These are phyloP conservation scores for Ondatra zibethicus DNA, from an alignment of 2,113 vertebrate species.

Conservation along the genomic window DNA sequence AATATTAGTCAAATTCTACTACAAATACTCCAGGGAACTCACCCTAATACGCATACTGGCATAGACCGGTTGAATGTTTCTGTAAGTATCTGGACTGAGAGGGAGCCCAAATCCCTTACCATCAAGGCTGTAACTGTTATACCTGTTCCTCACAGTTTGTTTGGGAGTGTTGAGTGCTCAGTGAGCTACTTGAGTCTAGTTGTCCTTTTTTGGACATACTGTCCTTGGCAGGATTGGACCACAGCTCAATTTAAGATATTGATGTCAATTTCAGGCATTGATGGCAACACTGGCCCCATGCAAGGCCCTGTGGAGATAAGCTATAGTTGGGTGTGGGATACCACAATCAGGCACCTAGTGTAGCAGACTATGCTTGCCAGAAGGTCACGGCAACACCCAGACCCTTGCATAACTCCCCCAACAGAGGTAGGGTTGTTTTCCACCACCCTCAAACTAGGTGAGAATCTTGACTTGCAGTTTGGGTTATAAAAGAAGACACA, in stretches of 20 bases:
- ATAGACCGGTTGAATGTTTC: constrained; percentile 6
- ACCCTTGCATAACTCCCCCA: background rate
- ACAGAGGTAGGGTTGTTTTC: background rate
- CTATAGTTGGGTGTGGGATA: background rate
- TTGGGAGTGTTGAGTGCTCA: background rate
- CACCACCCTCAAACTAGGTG: background rate
- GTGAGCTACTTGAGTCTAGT: background rate
- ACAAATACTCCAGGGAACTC: background rate
- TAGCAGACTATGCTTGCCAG: background rate
- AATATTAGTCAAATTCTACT: constrained; percentile 53
- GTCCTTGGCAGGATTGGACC: background rate
- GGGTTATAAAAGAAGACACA: background rate
- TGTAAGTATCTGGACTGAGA: background rate
- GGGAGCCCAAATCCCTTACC: background rate
- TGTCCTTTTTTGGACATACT: background rate
- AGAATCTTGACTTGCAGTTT: background rate
- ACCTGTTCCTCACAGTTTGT: background rate
- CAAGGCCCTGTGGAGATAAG: background rate
- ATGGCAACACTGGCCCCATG: too few relatives aligned
- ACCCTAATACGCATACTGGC: background rate
- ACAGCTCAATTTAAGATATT: background rate
- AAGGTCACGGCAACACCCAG: background rate
- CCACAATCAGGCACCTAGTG: background rate
- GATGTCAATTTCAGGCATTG: background rate
- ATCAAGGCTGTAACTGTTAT: background rate